Base-by-base conservation (phyloP, 2,797 vertebrate genomes). In the Diplodus puntazzo region DNA sequence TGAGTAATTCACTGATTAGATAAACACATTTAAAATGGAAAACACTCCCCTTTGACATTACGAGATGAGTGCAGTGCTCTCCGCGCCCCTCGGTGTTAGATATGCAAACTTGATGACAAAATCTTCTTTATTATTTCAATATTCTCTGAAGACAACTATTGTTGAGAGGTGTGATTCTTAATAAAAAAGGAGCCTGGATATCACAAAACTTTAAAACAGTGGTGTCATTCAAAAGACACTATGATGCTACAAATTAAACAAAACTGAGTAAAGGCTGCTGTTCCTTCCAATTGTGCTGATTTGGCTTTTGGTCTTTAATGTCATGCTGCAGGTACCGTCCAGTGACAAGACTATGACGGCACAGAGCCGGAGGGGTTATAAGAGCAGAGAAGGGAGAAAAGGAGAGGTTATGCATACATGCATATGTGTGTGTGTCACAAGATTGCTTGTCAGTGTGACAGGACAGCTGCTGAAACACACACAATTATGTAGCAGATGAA, bases 391-490 rank as follows among this genome's bases (percentile, higher is more conserved):
- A 45, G 50, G 63, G 50, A 63, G 54, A 72, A 69, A 53, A 42
- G 57, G 27, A 58, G 57, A 52, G 18, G 63, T 27, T 48, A 73
- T 57, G 39, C 42, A 70, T 73, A 55, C 27, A 52, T 59, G 79
- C 13, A 52, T 63, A 50, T 49, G 43, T 54, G 57, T 67, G 81
- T 63, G 69, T 82, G 73, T 80, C 78, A 79, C 71, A 71, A 77
- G 77, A 82, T 11, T 57, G 77, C 59, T 46, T 79, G 88, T 89
- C 81, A 89, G 57, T 79, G 73, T 84, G 78, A 81, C 50, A 49
- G 77, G 71, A 87, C 88, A 91, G 77, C 85, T 90, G 88, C 75
- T 84, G 77, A 87, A 89, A 81, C 72, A 77, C 77, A 89, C 74
- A 62, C 68, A 79, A 75, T 77, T 74, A 85, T 83, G 76, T 89